These are phyloP conservation scores for Panopea generosa DNA, from an alignment of 2,888 invertebrate species.

Conservation along the genomic window DNA sequence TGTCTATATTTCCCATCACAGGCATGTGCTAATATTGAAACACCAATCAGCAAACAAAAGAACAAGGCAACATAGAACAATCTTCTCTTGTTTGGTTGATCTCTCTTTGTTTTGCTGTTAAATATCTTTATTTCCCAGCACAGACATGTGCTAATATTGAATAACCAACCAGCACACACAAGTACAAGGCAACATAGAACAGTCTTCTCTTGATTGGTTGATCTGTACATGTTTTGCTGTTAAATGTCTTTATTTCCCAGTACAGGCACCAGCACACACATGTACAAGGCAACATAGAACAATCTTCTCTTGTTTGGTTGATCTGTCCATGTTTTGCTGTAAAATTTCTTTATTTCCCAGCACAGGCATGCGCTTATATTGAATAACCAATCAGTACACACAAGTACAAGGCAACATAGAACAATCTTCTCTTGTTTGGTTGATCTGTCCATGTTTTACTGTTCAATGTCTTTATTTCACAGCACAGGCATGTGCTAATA, in stretches of 20 bases:
- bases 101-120: no score
- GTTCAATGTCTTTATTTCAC: constrained; percentile 4
- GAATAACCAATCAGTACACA: not conserved
- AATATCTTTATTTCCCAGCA: no score
- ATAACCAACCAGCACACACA: no score
- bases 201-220: no score
- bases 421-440: not conserved
- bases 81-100: no score
- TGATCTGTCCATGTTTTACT: not conserved
- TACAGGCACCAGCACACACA: constrained; percentile 28
- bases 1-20: constrained; percentile 17
- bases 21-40: constrained; percentile 45
- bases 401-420: constrained; percentile 19
- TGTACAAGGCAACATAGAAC: constrained; percentile 22
- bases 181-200: no score
- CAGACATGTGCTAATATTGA: no score
- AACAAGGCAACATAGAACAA: no score
- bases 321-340: not conserved
- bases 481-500: constrained; percentile 35
- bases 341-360: constrained; percentile 8
- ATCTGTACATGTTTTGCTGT: no score
- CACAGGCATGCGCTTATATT: constrained; percentile 24
- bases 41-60: no score
- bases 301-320: not conserved
- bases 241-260: no score